phyloP scores from a whole-genome alignment of 2,797 vertebrate genomes.

The Coregonus ussuriensis region DNA sequence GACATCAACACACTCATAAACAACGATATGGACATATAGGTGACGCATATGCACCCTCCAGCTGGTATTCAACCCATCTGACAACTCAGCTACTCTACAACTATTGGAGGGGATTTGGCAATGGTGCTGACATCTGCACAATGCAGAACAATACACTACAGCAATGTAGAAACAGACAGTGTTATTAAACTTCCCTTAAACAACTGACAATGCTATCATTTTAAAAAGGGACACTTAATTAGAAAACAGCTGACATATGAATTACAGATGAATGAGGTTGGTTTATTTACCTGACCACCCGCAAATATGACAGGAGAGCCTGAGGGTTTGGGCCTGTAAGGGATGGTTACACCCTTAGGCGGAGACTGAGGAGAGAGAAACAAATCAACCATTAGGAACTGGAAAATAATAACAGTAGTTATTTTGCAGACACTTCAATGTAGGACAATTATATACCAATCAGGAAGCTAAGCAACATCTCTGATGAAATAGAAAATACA shows the following conservation, averaged over 20 bases:
- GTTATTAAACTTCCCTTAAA: not conserved
- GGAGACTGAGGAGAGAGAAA: conserved; percentile 79
- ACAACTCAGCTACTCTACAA: not conserved
- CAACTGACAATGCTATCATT: not conserved
- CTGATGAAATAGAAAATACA: not conserved
- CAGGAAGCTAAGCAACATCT: not conserved
- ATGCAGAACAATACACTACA: not conserved
- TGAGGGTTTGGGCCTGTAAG: conserved; percentile 95
- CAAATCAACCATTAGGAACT: not conserved
- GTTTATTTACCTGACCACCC: conserved; percentile 89
- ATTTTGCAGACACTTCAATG: not conserved
- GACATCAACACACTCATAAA: not conserved
- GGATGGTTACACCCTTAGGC: conserved; percentile 95
- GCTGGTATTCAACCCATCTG: not conserved
- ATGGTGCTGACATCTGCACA: not conserved
- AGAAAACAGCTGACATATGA: not conserved
- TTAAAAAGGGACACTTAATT: not conserved
- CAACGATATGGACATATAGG: not conserved
- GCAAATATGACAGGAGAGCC: conserved; percentile 96
- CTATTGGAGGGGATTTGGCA: not conserved
- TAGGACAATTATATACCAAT: not conserved
- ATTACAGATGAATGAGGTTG: not conserved
- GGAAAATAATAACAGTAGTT: not conserved
- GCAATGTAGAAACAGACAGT: not conserved
- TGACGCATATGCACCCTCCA: not conserved